Evolutionary conservation across 2,113 vertebrate species (phyloP), one percentile per base, ranked within the genome.

Genomic region (Speoplatyrhinus poulsoni): DNA sequence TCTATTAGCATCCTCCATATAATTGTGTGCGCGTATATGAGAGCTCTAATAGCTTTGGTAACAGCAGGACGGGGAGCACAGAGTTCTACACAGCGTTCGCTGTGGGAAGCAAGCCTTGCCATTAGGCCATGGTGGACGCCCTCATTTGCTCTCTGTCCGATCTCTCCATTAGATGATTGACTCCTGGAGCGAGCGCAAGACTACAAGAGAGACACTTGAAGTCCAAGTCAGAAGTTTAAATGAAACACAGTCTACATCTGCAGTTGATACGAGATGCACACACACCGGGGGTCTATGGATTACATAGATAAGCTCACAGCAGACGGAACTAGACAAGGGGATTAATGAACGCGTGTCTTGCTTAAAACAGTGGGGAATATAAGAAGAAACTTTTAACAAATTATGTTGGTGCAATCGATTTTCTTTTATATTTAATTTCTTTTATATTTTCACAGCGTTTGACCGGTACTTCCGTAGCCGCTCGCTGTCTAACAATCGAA

Each of bases 401-500:
- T 41, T 7, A 41, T 6, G 36, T 41, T 41, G 7, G 4, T 41
- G 36, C 36, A 41, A 41, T 26, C 2, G 26, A 26, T 26, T 26
- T 26, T 26, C 7, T 41, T 58, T 58, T 26, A 32, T 32, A 58
- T 9, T 58, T 58, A 1, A 12, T 55, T 17, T 50, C 32, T 48
- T 19, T 19, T 26, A 26, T 36, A 48, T 66, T 47, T 50, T 17
- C 41, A 6, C 82, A 90, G 89, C 89, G 0, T 90, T 90, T 60
- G 89, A 90, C 93, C 88, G 90, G 1, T 93, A 98, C 85, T 99
- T 99, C 91, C 94, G 95, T 52, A 98, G 96, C 81, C 95, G 98
- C 73, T 98, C 97, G 0, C 93, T 99, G 76, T 96, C 96, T 76
- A 99, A 99, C 88, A 99, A 99, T 90, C 88, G 98, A 85, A 95